Conservation (phyloP, 2,888 invertebrate species). For the Pilophorus perplexus region DNA sequence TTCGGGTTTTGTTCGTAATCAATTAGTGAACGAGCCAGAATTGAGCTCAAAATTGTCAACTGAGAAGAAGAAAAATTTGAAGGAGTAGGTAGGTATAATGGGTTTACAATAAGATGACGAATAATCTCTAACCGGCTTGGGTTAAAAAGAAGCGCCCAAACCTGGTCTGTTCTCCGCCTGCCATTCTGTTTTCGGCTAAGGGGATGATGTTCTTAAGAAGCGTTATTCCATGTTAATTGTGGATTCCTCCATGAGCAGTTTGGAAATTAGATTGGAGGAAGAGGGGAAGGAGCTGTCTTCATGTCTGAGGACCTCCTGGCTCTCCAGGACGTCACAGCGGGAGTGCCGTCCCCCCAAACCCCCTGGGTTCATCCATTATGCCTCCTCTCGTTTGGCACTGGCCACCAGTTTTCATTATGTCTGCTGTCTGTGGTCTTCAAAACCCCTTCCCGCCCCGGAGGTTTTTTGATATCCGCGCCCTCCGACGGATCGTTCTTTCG, state of each 20-base stretch:
- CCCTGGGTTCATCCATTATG: conserved; percentile 22
- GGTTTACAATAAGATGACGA: too few relatives aligned
- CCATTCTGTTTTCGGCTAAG: too few relatives aligned
- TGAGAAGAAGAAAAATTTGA: too few relatives aligned
- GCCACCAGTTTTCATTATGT: conserved; percentile 32
- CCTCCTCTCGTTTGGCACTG: conserved; percentile 21
- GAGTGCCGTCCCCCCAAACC: conserved; percentile 12
- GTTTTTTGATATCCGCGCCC: not conserved
- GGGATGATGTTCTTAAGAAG: conserved; percentile 21
- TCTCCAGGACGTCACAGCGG: conserved; percentile 25
- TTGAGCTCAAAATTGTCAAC: too few relatives aligned
- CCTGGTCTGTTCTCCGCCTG: too few relatives aligned
- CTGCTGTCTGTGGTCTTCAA: conserved; percentile 32
- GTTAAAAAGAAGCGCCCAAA: too few relatives aligned
- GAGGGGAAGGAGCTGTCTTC: conserved; percentile 16
- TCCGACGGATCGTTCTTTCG: not conserved
- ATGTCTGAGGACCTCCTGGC: not conserved
- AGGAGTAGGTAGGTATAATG: too few relatives aligned
- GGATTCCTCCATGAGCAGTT: conserved; percentile 26
- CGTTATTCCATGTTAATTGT: conserved; percentile 37
- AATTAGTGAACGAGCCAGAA: too few relatives aligned
- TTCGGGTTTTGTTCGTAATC: too few relatives aligned
- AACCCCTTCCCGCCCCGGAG: conserved; percentile 20
- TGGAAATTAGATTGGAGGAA: too few relatives aligned
- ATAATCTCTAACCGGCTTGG: too few relatives aligned